Base-by-base conservation (phyloP, 2,797 vertebrate genomes). In the Heteromormyrus szaboi region DNA sequence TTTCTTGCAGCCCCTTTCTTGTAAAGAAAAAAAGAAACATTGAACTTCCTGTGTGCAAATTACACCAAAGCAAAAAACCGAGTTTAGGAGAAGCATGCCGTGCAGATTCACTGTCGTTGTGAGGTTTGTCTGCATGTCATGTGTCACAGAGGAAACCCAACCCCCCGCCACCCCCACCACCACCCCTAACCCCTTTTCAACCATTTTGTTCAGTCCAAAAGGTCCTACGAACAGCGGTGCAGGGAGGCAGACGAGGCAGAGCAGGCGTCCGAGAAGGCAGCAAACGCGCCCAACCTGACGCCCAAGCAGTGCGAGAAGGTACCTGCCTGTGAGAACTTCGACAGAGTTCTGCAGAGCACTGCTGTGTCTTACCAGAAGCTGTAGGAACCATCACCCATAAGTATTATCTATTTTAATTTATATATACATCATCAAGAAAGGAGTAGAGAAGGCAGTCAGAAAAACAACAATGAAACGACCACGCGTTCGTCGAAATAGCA, bases 251-350 rank as follows among this genome's bases (percentile, higher is more conserved):
- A 97, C 0, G 97, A 98, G 0, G 96, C 96, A 0, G 96, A 98
- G 53, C 95, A 95, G 19, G 92, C 85, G 25, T 93, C 94, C 0
- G 97, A 97, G 88, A 96, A 95, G 56, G 90, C 89, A 1, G 93
- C 91, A 0, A 88, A 92, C 87, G 59, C 87, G 0, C 94, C 94
- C 25, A 79, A 84, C 0, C 92, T 91, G 87, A 93, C 94, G 51
- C 92, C 92, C 6, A 98, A 97, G 91, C 96, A 97, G 90, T 87
- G 93, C 29, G 97, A 98, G 86, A 99, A 98, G 97, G 98, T 98
- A 91, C 12, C 54, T 53, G 2, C 17, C 76, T 1, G 2, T 81
- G 37, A 46, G 1, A 19, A 81, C 37, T 81, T 3, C 12, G 65
- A 29, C 65, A 37, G 22, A 44, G 8, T 12, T 84, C 17, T 8